phyloP scores from a whole-genome alignment of 2,113 vertebrate genomes.

The Geococcyx californianus region DNA sequence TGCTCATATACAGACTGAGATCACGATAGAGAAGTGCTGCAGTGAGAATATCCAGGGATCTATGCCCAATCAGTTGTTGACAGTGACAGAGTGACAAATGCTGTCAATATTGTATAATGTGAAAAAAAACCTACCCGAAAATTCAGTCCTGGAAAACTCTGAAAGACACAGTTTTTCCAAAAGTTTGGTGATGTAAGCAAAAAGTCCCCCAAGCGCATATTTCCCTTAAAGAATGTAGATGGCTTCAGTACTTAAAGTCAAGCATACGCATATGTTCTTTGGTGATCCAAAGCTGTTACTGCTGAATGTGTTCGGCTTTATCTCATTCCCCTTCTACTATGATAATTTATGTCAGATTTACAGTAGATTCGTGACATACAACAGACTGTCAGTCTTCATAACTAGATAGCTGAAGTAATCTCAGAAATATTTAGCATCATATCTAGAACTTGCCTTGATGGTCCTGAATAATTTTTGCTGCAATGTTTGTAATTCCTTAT shows the following conservation, averaged over 20 bases:
- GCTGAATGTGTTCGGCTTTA: background rate
- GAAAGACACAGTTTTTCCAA: background rate
- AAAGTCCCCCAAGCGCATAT: background rate
- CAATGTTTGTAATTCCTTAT: background rate
- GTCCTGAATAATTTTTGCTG: background rate
- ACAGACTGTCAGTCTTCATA: slow-evolving; percentile 27
- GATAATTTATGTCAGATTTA: slow-evolving; percentile 53
- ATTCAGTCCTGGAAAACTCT: background rate
- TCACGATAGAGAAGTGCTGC: background rate
- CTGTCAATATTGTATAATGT: slow-evolving; percentile 41
- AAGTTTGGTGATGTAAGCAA: background rate
- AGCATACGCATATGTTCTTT: slow-evolving; percentile 6
- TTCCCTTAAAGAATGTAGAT: slow-evolving; percentile 21
- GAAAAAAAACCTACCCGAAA: background rate
- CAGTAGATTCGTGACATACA: slow-evolving; percentile 13
- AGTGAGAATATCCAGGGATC: slow-evolving; percentile 29
- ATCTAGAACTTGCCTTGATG: background rate
- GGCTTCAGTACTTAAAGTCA: slow-evolving; percentile 11
- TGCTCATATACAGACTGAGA: slow-evolving; percentile 27
- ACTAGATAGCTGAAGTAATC: slow-evolving; percentile 23
- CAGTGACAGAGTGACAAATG: slow-evolving; percentile 33
- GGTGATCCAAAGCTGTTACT: slow-evolving; percentile 42
- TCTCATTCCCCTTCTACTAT: slow-evolving; percentile 3
- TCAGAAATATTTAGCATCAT: slow-evolving; percentile 17
- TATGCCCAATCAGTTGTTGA: slow-evolving; percentile 29